phyloP scores from a whole-genome alignment of 2,888 invertebrate genomes.

The Ditylenchus weischeri region DNA sequence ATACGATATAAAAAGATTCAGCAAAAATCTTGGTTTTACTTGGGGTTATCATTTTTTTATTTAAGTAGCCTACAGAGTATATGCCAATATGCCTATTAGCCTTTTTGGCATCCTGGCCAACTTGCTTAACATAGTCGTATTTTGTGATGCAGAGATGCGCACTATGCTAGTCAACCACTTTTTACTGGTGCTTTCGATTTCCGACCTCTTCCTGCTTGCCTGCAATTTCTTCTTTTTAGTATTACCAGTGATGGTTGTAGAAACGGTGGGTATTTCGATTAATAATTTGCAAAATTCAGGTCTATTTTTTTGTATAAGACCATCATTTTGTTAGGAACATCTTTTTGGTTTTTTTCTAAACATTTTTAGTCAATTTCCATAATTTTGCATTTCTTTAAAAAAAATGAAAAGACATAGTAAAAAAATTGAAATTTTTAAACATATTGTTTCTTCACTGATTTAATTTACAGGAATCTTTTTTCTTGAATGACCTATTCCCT shows the following conservation, averaged over 20 bases:
- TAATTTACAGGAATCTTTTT: conserved; percentile 18
- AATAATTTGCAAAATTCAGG: conserved; percentile 41
- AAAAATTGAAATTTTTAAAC: too few species aligned
- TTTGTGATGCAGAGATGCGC: conserved; percentile 54
- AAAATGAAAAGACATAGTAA: too few species aligned
- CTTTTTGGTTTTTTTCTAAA: too few species aligned
- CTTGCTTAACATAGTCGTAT: conserved; percentile 53
- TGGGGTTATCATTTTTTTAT: too few species aligned
- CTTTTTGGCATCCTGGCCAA: conserved; percentile 53
- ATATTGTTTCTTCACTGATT: too few species aligned
- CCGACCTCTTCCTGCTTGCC: conserved; percentile 51
- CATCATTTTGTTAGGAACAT: too few species aligned
- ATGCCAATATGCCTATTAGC: conserved; percentile 36
- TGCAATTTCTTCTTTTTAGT: conserved; percentile 58
- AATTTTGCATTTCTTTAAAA: too few species aligned
- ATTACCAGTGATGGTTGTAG: conserved; percentile 53
- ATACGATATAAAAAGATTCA: too few species aligned
- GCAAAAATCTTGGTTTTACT: too few species aligned
- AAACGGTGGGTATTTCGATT: conserved; percentile 35
- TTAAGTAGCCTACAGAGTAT: conserved; percentile 28
- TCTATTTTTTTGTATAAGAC: too few species aligned
- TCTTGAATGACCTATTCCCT: conserved; percentile 45
- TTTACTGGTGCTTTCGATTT: conserved; percentile 46
- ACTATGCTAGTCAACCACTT: conserved; percentile 54
- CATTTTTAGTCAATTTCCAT: conserved; percentile 19